Percentiles rank a stretch among this genome's conserved stretches.
Conservation (phyloP, 2,888 invertebrate species). For the Aromia moschata region DNA sequence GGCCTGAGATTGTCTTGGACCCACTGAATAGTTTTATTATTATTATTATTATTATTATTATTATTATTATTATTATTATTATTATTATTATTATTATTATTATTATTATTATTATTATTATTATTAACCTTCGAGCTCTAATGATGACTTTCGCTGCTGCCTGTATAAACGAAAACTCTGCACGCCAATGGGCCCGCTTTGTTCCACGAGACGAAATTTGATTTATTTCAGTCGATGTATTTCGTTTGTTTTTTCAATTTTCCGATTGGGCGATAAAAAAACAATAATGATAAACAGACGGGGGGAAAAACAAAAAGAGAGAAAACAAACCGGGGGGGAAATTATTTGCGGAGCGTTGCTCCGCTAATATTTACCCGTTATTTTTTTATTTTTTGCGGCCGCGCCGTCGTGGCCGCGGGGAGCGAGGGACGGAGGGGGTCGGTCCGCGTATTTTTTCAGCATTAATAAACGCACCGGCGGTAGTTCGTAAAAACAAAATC, state of each 20-base stretch:
- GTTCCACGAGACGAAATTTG: conserved; percentile 8
- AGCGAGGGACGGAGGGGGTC: no score
- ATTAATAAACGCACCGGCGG: conserved; percentile 13
- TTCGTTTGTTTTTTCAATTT: conserved; percentile 8
- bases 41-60: no score
- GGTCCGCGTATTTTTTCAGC: conserved; percentile 14
- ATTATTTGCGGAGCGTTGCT: conserved; percentile 4
- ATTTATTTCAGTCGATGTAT: conserved; percentile 2
- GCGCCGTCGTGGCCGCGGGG: no score
- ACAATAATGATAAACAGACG: conserved; percentile 21
- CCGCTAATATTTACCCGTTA: conserved; percentile 5
- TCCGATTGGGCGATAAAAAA: conserved; percentile 12
- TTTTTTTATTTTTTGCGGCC: no score
- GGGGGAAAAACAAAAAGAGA: not conserved
- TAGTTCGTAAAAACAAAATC: conserved; percentile 17
- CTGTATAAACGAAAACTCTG: no score
- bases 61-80: no score
- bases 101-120: no score
- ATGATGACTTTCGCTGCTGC: no score
- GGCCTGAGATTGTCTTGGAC: no score
- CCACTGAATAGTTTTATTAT: no score
- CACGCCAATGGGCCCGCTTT: not conserved
- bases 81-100: no score
- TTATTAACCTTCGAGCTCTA: no score
- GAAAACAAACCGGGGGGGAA: conserved; percentile 14